Base-by-base conservation (phyloP, 2,888 invertebrate species). In the Amblyteles armatorius region DNA sequence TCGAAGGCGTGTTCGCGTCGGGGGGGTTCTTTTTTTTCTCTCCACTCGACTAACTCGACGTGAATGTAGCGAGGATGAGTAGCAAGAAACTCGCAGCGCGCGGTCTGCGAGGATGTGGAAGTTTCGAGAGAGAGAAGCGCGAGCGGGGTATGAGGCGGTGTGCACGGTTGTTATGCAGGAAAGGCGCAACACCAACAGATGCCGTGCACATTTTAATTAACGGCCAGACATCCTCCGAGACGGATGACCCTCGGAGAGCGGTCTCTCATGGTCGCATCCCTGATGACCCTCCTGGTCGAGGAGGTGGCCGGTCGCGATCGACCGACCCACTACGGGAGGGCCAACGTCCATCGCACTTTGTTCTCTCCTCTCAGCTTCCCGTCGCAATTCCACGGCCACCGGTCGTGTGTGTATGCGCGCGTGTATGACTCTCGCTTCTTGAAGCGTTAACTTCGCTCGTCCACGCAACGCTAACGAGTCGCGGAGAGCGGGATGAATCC, bases 171-270 rank as follows among this genome's bases (percentile, higher is more conserved):
- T 48, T 50, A 52, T 29, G 48, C 29, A 29, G 50, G 22, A 44
- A 74, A 60, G 65, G 40, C 77, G 81, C 71, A 69, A 74, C 71
- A 79, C 84, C 80, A 86, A 90, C 93, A 93, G 92, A 93, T 93
- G 93, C 92, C 90, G 90, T 91, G 91, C 93, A 93, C 92, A 92
- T 93, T 93, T 93, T 92, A 93, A 93, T 93, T 92, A 92, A 91
- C 91, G 84, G 79, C 90, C 92, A 91, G 92, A 93, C 92, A 92
- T 92, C 91, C 91, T 91, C 88, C 90, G 91, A 92, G 92, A 92
- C 91, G 89, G 88, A 90, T 92, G 91, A 92, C 92, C 92, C 91
- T 91, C 90, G 89, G 87, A 60, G 60, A 69, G 69, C 40, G 16
- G 33, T 83, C 79, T 83, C 73, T 79, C 86, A 87, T 87, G 88